phyloP scores from a whole-genome alignment of 2,888 invertebrate genomes.

The Melanargia galathea region DNA sequence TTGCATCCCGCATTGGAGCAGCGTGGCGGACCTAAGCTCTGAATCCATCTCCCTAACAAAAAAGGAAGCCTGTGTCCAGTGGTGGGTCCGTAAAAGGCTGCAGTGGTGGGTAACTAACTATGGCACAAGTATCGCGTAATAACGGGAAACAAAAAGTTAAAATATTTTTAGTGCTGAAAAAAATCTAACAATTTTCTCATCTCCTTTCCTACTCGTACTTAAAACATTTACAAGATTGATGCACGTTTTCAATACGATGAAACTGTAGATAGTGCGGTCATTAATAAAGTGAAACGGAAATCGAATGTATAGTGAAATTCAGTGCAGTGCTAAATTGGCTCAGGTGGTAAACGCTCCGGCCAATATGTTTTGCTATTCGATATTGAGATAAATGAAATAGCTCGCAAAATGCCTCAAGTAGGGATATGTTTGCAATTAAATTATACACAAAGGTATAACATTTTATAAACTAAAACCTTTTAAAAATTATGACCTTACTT shows the following conservation, averaged over 20 bases:
- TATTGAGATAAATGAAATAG: constrained; percentile 43
- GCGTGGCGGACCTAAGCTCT: too few species aligned
- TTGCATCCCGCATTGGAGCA: too few species aligned
- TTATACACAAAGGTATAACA: not conserved
- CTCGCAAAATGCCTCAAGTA: constrained; percentile 31
- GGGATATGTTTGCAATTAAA: constrained; percentile 23
- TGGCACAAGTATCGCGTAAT: too few species aligned
- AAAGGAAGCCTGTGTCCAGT: too few species aligned
- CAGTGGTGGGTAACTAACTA: too few species aligned
- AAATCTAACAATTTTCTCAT: constrained; percentile 27
- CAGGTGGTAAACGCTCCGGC: constrained; percentile 45
- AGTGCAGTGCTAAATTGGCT: constrained; percentile 42
- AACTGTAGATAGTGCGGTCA: constrained; percentile 39
- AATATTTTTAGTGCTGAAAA: too few species aligned
- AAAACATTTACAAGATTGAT: constrained; percentile 35
- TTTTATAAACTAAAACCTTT: not conserved
- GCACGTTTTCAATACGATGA: constrained; percentile 39
- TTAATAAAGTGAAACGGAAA: constrained; percentile 44
- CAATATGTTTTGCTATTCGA: constrained; percentile 45
- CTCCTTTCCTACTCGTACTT: constrained; percentile 25
- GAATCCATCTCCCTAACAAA: too few species aligned
- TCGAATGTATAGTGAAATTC: constrained; percentile 44
- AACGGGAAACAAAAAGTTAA: too few species aligned
- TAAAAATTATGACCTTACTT: too few species aligned
- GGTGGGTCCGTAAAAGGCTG: too few species aligned